Percentiles rank a stretch among this genome's conserved stretches.
These are phyloP conservation scores for Stylophora pistillata DNA, from an alignment of 64 coral and sea anemone species.

Conservation along the genomic window DNA sequence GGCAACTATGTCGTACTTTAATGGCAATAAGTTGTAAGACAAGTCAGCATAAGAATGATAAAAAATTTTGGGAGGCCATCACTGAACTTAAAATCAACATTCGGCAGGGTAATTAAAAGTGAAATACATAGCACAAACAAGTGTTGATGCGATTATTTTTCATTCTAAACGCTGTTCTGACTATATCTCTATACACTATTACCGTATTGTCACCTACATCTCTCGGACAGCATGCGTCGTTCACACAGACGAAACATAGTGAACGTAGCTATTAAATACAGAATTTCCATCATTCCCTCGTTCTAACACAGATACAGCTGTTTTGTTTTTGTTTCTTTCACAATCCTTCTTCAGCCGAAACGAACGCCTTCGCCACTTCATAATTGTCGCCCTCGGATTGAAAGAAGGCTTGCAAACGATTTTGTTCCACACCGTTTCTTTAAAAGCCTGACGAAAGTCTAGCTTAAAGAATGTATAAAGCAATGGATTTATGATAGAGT, in stretches of 20 bases:
- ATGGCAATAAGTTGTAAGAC: no score
- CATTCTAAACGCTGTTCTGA: background rate
- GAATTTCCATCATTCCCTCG: background rate
- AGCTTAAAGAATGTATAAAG: constrained; percentile 86
- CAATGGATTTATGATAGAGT: constrained; percentile 52
- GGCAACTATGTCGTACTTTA: no score
- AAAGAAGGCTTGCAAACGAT: background rate
- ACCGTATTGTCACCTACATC: no score
- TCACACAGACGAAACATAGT: background rate
- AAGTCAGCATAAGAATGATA: no score
- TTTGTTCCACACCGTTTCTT: constrained; percentile 30
- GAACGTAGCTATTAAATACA: background rate
- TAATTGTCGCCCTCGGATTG: background rate
- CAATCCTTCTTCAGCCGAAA: background rate
- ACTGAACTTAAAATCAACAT: no score
- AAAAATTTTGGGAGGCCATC: no score
- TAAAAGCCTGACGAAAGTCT: constrained; percentile 65
- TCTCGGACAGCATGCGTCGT: background rate
- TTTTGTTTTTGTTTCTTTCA: background rate
- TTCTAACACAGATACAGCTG: background rate
- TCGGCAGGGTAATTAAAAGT: no score
- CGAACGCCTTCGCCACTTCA: background rate
- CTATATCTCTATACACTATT: background rate
- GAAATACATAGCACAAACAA: background rate
- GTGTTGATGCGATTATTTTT: background rate